These are phyloP conservation scores for Archocentrus centrarchus DNA, from an alignment of 2,113 vertebrate genomes.

Conservation along the genomic window DNA sequence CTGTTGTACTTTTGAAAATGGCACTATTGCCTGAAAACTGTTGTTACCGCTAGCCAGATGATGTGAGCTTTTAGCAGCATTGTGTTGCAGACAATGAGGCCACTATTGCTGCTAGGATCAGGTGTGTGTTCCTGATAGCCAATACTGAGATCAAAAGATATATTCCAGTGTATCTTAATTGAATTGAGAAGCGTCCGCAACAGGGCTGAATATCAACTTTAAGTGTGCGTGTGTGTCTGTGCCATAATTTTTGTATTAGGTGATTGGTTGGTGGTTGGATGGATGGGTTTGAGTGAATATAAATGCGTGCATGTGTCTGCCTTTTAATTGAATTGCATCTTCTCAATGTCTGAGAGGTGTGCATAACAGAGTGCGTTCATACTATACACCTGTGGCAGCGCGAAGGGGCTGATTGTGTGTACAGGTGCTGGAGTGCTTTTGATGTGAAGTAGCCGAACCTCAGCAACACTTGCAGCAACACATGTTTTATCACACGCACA, in stretches of 20 bases:
- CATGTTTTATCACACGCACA: neutral
- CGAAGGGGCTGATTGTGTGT: slow-evolving; percentile 39
- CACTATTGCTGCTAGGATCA: slow-evolving; percentile 71
- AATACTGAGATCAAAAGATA: slow-evolving; percentile 77
- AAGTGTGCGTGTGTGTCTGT: slow-evolving; percentile 23
- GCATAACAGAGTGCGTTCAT: slow-evolving; percentile 28
- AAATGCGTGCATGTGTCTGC: slow-evolving; percentile 51
- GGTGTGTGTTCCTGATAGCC: slow-evolving; percentile 73
- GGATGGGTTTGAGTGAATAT: slow-evolving; percentile 24
- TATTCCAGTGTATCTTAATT: slow-evolving; percentile 67
- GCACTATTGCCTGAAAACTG: slow-evolving; percentile 48
- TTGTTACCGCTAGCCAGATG: slow-evolving; percentile 75
- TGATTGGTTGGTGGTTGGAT: slow-evolving; percentile 55
- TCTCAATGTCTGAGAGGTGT: slow-evolving; percentile 66
- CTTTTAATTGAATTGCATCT: slow-evolving; percentile 66
- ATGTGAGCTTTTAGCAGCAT: slow-evolving; percentile 69
- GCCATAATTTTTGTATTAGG: slow-evolving; percentile 45
- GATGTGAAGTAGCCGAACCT: slow-evolving; percentile 64
- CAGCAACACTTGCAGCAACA: slow-evolving; percentile 15
- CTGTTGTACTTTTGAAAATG: slow-evolving; percentile 40
- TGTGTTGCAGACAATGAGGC: slow-evolving; percentile 63
- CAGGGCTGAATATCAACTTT: slow-evolving; percentile 46
- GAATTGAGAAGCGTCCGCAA: slow-evolving; percentile 59
- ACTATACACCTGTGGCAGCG: slow-evolving; percentile 60
- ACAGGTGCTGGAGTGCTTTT: slow-evolving; percentile 55